phyloP scores from a whole-genome alignment of 2,113 vertebrate species.

The Sorex araneus region DNA sequence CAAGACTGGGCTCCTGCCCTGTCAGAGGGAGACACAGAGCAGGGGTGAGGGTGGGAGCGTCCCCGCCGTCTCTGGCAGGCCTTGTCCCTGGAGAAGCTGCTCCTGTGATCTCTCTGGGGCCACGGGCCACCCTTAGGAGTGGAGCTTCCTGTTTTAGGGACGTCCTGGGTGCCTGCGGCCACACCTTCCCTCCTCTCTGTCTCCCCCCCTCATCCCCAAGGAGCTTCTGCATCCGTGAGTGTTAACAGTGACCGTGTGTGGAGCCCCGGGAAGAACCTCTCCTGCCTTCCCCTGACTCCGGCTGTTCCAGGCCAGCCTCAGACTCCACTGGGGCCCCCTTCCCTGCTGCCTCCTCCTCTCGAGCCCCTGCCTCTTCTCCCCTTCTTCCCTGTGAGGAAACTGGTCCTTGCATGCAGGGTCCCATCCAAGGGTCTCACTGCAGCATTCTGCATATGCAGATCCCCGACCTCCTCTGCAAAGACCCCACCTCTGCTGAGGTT shows the following conservation, averaged over 20 bases:
- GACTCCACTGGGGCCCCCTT: rapidly evolving
- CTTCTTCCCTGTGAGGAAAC: neutral
- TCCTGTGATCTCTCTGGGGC: no score
- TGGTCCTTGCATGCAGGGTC: neutral
- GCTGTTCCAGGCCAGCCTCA: rapidly evolving
- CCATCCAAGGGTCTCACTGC: neutral
- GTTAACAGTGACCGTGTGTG: no score
- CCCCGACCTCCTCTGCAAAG: neutral
- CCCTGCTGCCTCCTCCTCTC: neutral
- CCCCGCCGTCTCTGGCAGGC: rapidly evolving
- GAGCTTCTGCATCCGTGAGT: no score
- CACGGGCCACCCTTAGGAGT: no score
- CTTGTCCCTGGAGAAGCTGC: neutral
- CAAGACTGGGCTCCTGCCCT: rapidly evolving
- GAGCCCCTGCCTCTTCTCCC: neutral
- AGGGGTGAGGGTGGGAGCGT: no score
- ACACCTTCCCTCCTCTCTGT: rapidly evolving
- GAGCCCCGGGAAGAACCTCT: neutral
- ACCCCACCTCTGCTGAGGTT: no score
- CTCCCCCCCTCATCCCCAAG: no score
- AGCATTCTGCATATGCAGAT: neutral
- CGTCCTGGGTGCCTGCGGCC: neutral
- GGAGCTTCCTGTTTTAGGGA: no score
- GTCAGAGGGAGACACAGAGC: neutral
- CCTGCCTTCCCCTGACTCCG: neutral